These are phyloP conservation scores for Barbus barbus DNA, from an alignment of 2,113 vertebrate genomes.

Conservation along the genomic window DNA sequence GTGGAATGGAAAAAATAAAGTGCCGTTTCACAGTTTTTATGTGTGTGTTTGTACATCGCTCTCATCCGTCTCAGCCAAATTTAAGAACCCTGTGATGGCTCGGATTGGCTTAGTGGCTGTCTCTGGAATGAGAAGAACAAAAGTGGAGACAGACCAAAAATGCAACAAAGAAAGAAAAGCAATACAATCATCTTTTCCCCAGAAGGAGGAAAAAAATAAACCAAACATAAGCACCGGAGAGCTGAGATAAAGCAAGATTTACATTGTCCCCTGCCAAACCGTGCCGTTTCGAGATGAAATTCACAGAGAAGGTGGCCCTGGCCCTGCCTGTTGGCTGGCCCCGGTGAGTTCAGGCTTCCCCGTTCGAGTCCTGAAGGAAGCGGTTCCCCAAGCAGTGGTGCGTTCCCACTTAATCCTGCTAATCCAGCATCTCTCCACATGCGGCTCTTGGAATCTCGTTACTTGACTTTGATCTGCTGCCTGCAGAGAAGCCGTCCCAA, in stretches of 20 bases:
- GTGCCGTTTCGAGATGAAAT: not conserved
- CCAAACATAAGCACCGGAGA: not conserved
- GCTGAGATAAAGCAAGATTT: conserved; percentile 15
- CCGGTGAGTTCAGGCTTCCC: conserved; percentile 18
- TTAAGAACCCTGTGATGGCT: not conserved
- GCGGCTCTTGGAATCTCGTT: conserved; percentile 25
- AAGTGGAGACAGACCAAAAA: conserved; percentile 11
- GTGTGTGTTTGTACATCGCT: not conserved
- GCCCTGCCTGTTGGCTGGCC: not conserved
- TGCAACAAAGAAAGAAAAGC: conserved; percentile 7
- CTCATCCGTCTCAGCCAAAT: not conserved
- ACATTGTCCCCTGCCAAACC: not conserved
- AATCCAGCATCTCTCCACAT: conserved; percentile 35
- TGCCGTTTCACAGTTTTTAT: conserved; percentile 17
- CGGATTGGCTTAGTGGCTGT: not conserved
- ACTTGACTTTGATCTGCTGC: conserved; percentile 40
- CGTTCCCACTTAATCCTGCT: conserved; percentile 44
- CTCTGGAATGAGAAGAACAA: conserved; percentile 19
- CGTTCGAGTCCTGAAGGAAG: conserved; percentile 10
- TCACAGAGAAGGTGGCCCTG: not conserved
- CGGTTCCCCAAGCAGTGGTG: conserved; percentile 35
- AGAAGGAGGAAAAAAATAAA: not conserved
- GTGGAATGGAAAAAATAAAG: not conserved
- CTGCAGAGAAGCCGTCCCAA: conserved; percentile 20
- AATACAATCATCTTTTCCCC: conserved; percentile 21